phyloP scores from a whole-genome alignment of 2,797 vertebrate species.

The Crenichthys baileyi region DNA sequence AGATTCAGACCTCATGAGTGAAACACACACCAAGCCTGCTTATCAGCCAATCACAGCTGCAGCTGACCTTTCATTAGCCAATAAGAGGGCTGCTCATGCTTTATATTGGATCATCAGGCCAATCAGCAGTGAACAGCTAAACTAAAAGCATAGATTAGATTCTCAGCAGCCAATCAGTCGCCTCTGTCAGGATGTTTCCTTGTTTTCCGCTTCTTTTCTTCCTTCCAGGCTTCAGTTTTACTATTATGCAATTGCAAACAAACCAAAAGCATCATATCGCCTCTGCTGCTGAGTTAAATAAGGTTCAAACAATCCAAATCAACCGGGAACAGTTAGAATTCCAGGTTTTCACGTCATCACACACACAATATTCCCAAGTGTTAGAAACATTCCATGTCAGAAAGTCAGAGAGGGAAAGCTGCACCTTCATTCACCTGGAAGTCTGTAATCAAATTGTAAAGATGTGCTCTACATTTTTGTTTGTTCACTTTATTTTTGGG shows the following conservation, averaged over 20 bases:
- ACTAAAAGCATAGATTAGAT: constrained; percentile 20
- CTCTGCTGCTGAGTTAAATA: neutral
- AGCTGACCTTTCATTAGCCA: constrained; percentile 79
- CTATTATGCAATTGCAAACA: constrained; percentile 69
- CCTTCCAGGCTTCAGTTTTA: constrained; percentile 54
- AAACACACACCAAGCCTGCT: constrained; percentile 9
- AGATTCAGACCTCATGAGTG: constrained; percentile 65
- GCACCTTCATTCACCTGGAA: constrained; percentile 8
- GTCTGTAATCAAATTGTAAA: neutral
- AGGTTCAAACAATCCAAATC: neutral
- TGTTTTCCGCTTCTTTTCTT: constrained; percentile 33
- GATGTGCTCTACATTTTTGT: constrained; percentile 46
- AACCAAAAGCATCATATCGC: neutral
- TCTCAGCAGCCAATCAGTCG: constrained; percentile 48
- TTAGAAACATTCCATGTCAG: constrained; percentile 71
- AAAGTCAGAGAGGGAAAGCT: constrained; percentile 35
- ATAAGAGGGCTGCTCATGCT: constrained; percentile 74
- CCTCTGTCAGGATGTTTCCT: constrained; percentile 4
- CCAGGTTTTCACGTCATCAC: neutral
- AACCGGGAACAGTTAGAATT: neutral
- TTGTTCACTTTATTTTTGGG: constrained; percentile 44
- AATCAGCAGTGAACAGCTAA: constrained; percentile 75
- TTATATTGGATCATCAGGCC: constrained; percentile 78
- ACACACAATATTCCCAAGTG: constrained; percentile 58
- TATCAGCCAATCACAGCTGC: constrained; percentile 76